Evolutionary conservation across 2,113 vertebrate species (phyloP), one percentile per base, ranked within the genome.

Genomic region (Brachypodius melanocephalos): DNA sequence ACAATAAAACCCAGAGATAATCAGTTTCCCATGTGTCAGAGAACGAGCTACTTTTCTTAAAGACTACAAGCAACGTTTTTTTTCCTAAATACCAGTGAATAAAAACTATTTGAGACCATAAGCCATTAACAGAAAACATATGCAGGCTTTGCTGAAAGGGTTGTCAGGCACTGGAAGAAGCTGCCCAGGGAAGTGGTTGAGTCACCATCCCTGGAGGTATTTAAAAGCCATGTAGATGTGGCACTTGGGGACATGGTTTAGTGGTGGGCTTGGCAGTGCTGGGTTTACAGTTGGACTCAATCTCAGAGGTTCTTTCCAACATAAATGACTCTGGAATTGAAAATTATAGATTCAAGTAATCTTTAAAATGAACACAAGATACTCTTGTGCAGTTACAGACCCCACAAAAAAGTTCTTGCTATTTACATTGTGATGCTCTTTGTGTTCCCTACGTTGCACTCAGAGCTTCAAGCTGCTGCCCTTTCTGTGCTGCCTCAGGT

Each of bases 91-190:
- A 77, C 82, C 89, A 96, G 49, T 84, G 88, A 90, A 96, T 71
- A 93, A 90, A 95, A 96, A 84, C 79, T 91, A 81, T 85, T 90
- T 90, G 75, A 93, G 90, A 71, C 63, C 79, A 80, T 93, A 95
- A 95, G 75, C 79, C 91, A 93, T 97, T 95, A 96, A 96, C 89
- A 85, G 63, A 94, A 97, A 97, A 94, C 95, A 95, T 48, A 96
- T 88, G 96, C 54, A 88, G 59, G 46, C 79, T 94, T 80, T 67
- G 68, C 89, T 74, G 42, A 55, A 86, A 80, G 68, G 54, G 48
- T 11, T 86, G 82, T 86, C 82, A 86, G 68, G 75, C 42, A 36
- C 42, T 91, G 75, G 68, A 91, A 86, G 46, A 62, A 42, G 42
- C 82, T 91, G 68, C 54, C 82, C 89, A 86, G 75, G 42, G 75